Evolutionary conservation across 2,113 vertebrate genomes (phyloP).

Genomic region (Helogale parvula): DNA sequence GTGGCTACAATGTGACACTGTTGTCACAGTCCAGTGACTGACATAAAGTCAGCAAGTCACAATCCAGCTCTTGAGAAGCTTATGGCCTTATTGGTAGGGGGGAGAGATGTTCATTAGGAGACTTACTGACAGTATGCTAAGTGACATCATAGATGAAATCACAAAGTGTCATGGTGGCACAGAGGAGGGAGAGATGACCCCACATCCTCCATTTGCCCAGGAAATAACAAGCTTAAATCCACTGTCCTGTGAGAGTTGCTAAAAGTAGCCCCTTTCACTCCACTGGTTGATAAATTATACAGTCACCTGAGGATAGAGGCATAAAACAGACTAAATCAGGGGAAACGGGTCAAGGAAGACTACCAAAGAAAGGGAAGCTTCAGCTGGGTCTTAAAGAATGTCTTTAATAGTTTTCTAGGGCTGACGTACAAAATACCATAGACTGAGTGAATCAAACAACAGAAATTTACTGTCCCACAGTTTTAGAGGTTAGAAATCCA

Average conservation of each 20-base stretch:
- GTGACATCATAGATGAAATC: neutral
- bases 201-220: neutral
- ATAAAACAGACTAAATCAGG: neutral
- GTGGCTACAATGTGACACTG: neutral
- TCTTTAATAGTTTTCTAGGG: neutral
- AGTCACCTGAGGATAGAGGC: neutral
- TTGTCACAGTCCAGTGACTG: neutral
- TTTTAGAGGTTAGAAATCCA: neutral
- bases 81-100: neutral
- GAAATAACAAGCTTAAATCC: neutral
- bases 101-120: no score
- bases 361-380: neutral
- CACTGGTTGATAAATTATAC: neutral
- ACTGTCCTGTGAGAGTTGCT: neutral
- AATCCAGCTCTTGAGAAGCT: neutral
- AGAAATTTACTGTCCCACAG: neutral
- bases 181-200: neutral
- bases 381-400: neutral
- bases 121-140: neutral
- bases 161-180: neutral
- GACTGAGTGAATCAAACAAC: neutral
- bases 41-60: neutral
- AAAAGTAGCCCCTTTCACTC: neutral
- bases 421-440: neutral
- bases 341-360: neutral